Base-by-base conservation (phyloP, 2,888 invertebrate species). In the Meta bourneti region DNA sequence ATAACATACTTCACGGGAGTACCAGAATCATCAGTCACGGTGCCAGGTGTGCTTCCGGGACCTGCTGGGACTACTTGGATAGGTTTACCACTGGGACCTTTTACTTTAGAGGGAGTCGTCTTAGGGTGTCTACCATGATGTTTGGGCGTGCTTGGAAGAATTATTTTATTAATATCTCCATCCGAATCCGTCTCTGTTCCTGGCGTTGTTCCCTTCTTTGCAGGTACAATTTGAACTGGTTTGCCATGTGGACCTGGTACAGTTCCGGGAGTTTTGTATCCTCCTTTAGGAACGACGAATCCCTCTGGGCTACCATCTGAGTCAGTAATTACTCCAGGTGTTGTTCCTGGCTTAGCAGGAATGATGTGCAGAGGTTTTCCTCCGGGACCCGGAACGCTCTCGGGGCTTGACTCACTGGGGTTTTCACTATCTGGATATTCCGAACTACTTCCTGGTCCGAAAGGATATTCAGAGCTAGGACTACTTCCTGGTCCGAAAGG, bases 1-100 rank as follows among this genome's bases (percentile, higher is more conserved):
- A 81, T 16, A 6, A 81, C 48, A 49, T 70, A 70, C 20, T 70
- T 69, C 7, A 11, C 13, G 0, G 69, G 77, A 13, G 69, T 19
- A 0, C 78, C 71, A 51, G 77, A 51, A 9, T 48, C 51, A 4
- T 77, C 86, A 0, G 86, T 86, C 6, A 86, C 49, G 11, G 51
- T 52, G 6, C 82, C 82, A 5, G 82, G 82, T 4, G 82, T 82
- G n/a, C 71, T 82, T n/a, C 74, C 72, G 2, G 83, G 74, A 13
- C 74, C 72, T 13, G 54, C 20, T 74, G 51, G 13, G 6, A 74
- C 72, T 20, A 70, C 20, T 20, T 71, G 52, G 9, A 54, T 54
- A 11, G 72, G 83, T 16, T 52, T 19, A 16, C 83, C 83, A 16
- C 74, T 13, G 2, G 83, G 74, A 9, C 82, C 72, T 16, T 49